phyloP scores from a whole-genome alignment of 2,888 invertebrate species.

The Mythimna pallens region DNA sequence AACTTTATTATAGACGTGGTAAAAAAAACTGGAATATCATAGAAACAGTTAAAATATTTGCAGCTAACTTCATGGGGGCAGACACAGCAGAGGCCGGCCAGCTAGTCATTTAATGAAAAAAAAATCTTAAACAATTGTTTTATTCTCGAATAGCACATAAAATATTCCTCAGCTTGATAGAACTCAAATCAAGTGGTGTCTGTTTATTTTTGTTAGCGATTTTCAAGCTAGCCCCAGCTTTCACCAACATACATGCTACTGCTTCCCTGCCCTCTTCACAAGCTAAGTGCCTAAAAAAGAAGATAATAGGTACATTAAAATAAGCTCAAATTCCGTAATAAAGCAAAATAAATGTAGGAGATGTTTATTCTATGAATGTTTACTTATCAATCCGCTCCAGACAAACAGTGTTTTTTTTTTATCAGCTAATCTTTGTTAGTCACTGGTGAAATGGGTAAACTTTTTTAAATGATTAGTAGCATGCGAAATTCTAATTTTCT shows the following conservation, averaged over 20 bases:
- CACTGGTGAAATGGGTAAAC: too few relatives aligned
- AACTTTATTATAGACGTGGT: too few relatives aligned
- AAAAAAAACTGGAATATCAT: too few relatives aligned
- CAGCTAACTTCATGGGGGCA: not conserved
- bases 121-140: slow-evolving; percentile 17
- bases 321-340: not conserved
- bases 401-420: not conserved
- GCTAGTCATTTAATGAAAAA: not conserved
- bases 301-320: not conserved
- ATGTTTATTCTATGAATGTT: not conserved
- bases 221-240: slow-evolving; percentile 91
- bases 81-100: not conserved
- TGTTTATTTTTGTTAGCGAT: slow-evolving; percentile 92
- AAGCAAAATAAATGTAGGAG: not conserved
- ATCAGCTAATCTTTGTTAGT: too few relatives aligned
- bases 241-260: slow-evolving; percentile 92
- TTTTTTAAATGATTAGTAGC: not conserved
- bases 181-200: slow-evolving; percentile 92
- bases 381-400: not conserved
- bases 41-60: too few relatives aligned
- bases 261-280: slow-evolving; percentile 95
- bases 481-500: too few relatives aligned
- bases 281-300: slow-evolving; percentile 92
- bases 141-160: slow-evolving; percentile 66
- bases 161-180: slow-evolving; percentile 76